Evolutionary conservation across 1,140 invertebrate genomes (phyloP).

Genomic region (Gryllus bimaculatus): DNA sequence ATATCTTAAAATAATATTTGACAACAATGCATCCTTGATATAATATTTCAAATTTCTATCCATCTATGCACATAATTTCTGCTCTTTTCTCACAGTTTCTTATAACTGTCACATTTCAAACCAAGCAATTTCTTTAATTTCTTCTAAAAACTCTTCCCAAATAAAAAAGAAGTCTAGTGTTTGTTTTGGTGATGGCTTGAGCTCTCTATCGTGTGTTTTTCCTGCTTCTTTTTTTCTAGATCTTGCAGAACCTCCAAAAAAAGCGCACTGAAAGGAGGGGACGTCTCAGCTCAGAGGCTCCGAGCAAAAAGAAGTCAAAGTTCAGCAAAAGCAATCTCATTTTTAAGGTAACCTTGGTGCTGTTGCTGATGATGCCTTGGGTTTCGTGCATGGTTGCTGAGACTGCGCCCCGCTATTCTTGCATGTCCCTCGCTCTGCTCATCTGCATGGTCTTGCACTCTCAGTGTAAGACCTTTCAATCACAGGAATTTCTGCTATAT

Average conservation of each 20-base stretch:
- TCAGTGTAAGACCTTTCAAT: not conserved
- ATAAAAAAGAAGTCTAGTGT: constrained; percentile 13
- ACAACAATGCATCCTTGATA: not conserved
- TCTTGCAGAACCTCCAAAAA: constrained; percentile 95
- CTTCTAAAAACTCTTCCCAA: not conserved
- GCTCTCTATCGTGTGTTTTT: constrained; percentile 24
- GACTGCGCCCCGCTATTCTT: constrained; percentile 18
- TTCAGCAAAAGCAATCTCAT: constrained; percentile 91
- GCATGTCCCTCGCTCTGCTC: not conserved
- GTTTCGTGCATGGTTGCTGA: constrained; percentile 14
- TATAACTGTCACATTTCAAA: not conserved
- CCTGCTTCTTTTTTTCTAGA: constrained; percentile 69
- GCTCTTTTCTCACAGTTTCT: not conserved
- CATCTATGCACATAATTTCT: constrained; percentile 1
- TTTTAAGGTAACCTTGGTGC: constrained; percentile 73
- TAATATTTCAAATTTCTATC: constrained; percentile 2
- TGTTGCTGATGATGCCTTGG: constrained; percentile 12
- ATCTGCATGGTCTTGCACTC: constrained; percentile 8
- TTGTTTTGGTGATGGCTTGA: constrained; percentile 20
- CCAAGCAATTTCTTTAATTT: not conserved
- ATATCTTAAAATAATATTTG: not conserved
- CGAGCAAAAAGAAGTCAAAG: constrained; percentile 78
- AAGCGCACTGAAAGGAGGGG: constrained; percentile 88
- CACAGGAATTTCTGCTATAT: not conserved
- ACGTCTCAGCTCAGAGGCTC: constrained; percentile 75